Conservation (phyloP, 2,797 vertebrate species). For the Picus viridis region DNA sequence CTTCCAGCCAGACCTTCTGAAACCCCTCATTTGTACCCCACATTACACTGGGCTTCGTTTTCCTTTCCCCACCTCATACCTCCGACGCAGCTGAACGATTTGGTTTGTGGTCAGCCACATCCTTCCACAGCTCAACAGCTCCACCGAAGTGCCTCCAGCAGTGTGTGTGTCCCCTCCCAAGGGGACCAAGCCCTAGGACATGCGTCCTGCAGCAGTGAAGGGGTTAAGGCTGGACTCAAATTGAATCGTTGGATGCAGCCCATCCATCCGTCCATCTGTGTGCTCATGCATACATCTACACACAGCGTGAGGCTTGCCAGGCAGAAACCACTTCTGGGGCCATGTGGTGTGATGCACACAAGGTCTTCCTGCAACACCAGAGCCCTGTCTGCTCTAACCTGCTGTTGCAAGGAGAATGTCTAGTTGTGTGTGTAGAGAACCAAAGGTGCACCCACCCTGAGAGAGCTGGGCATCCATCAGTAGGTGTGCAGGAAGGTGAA, state of each 20-base stretch:
- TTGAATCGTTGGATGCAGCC: background rate
- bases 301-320: background rate
- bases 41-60: background rate
- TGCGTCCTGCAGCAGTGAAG: background rate
- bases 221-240: slow-evolving; percentile 28
- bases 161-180: fast-evolving
- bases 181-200: background rate
- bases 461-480: background rate
- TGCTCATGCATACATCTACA: background rate
- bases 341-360: fast-evolving
- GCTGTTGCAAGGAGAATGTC: background rate
- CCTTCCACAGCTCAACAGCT: background rate
- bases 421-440: fast-evolving
- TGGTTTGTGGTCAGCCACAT: background rate
- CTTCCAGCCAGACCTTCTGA: background rate
- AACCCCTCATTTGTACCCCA: background rate
- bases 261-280: background rate
- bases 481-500: fast-evolving
- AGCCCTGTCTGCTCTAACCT: fast-evolving
- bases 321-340: background rate
- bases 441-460: background rate
- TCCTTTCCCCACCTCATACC: background rate
- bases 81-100: background rate
- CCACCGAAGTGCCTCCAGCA: fast-evolving
- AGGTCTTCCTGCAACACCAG: background rate